Percentiles rank a stretch among this genome's conserved stretches.
Conservation (phyloP, 2,888 invertebrate species). For the Hylaea fasciaria region DNA sequence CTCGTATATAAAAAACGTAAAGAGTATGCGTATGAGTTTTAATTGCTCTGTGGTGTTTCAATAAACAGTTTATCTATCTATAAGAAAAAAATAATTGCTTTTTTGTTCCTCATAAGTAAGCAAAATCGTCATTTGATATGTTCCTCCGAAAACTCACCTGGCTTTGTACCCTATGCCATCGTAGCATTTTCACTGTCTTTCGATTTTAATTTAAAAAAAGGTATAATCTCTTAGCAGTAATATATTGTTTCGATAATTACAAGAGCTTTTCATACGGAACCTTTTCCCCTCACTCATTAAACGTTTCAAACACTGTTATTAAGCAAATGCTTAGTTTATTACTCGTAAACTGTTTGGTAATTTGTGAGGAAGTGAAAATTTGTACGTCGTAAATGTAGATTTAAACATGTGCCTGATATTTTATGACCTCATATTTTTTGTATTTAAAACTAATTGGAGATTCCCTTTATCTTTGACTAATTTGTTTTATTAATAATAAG, state of each 20-base stretch:
- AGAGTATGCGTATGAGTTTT: too few species aligned
- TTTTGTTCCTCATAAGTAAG: too few species aligned
- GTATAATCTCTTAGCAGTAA: slow-evolving; percentile 47
- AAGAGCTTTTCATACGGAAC: slow-evolving; percentile 45
- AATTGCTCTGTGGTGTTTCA: too few species aligned
- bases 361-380: slow-evolving; percentile 1
- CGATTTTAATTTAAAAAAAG: not conserved
- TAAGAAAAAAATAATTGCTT: too few species aligned
- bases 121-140: too few species aligned
- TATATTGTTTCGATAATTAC: slow-evolving; percentile 50
- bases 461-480: too few species aligned
- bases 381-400: not conserved
- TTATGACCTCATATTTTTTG: not conserved
- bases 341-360: slow-evolving; percentile 38
- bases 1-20: too few species aligned
- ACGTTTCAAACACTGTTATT: slow-evolving; percentile 46
- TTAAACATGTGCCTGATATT: not conserved
- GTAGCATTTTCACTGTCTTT: not conserved
- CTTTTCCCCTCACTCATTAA: slow-evolving; percentile 47
- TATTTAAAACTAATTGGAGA: too few species aligned
- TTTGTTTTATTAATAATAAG: too few species aligned
- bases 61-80: too few species aligned
- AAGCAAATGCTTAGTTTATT: slow-evolving; percentile 49
- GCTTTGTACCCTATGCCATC: too few species aligned
- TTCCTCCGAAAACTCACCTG: too few species aligned